Conservation (phyloP, 1,140 invertebrate genomes). For the Bombus fervidus region DNA sequence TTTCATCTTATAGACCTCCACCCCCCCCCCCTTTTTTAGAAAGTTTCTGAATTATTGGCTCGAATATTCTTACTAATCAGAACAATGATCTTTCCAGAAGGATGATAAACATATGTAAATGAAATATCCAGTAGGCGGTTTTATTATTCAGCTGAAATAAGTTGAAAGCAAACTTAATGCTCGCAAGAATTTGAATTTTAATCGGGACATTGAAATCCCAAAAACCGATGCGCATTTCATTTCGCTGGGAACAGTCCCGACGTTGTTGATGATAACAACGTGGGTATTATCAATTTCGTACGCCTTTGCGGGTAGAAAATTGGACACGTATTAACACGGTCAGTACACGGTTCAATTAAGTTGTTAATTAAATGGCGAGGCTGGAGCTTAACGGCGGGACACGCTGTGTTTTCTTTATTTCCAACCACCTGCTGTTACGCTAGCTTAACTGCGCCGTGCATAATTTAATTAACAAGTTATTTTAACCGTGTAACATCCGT, state of each 20-base stretch:
- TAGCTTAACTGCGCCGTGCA: constrained; percentile 5
- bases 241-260: not conserved
- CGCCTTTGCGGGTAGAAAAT: constrained; percentile 15
- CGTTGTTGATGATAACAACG: not conserved
- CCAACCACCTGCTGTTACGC: not conserved
- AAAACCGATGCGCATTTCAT: not conserved
- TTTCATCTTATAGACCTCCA: not conserved
- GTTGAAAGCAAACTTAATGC: not conserved
- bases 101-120: not conserved
- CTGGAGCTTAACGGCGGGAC: constrained; percentile 23
- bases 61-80: not conserved
- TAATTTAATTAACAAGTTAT: constrained; percentile 52
- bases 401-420: constrained; percentile 7
- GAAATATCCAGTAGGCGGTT: not conserved
- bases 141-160: not conserved
- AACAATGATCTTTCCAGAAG: not conserved
- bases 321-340: constrained; percentile 1
- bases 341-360: constrained; percentile 46
- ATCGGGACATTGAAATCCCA: not conserved
- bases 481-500: constrained; percentile 39
- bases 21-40: too few relatives aligned
- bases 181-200: not conserved
- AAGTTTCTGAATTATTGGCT: not conserved
- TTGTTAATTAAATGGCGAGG: constrained; percentile 50
- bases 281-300: not conserved